Conservation (phyloP, 2,888 invertebrate genomes). For the Alsophila aescularia region DNA sequence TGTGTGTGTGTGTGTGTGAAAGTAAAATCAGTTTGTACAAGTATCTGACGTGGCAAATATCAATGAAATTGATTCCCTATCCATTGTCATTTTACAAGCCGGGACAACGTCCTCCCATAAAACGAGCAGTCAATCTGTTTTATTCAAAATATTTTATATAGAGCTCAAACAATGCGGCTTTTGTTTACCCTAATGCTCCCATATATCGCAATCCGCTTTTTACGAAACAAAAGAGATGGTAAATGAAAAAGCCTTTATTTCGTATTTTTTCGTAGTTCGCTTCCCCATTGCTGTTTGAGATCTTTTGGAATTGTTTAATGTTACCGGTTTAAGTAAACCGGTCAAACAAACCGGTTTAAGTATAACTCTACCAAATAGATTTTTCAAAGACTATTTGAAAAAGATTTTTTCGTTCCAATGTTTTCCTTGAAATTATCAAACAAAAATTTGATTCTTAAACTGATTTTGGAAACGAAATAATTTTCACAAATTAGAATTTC, state of each 20-base stretch:
- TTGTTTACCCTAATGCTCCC: conserved; percentile 72
- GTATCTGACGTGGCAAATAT: not conserved
- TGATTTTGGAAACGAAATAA: too few relatives aligned
- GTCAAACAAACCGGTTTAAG: too few relatives aligned
- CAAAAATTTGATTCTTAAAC: too few relatives aligned
- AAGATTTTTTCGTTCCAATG: not conserved
- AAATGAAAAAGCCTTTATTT: conserved; percentile 69
- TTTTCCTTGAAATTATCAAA: not conserved
- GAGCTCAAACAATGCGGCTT: conserved; percentile 55
- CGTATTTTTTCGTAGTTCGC: conserved; percentile 54
- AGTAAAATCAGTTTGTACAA: too few relatives aligned
- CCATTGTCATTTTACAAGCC: conserved; percentile 21
- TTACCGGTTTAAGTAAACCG: not conserved
- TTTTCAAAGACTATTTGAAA: conserved; percentile 24
- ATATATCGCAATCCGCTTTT: conserved; percentile 69
- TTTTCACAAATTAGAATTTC: too few relatives aligned
- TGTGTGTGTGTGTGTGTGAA: too few relatives aligned
- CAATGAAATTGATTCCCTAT: conserved; percentile 10
- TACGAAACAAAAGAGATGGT: conserved; percentile 64
- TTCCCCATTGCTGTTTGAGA: conserved; percentile 50
- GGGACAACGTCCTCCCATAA: conserved; percentile 40
- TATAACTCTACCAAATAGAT: not conserved
- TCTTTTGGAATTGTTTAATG: conserved; percentile 24
- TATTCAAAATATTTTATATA: conserved; percentile 56
- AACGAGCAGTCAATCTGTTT: conserved; percentile 54